phyloP scores from a whole-genome alignment of 1,140 invertebrate species.

The Eriosoma lanigerum region DNA sequence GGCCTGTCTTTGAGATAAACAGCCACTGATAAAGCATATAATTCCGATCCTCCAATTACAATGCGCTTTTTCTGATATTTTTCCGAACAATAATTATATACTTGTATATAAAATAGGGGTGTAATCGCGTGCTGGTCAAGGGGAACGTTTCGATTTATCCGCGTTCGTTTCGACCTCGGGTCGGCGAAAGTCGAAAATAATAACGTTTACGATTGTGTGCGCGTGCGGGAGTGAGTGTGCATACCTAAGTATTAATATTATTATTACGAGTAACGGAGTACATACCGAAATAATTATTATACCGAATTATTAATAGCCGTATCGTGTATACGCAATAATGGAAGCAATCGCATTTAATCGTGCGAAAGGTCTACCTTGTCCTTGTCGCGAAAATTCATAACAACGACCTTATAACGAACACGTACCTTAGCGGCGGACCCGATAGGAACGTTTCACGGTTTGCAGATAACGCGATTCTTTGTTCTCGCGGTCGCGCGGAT shows the following conservation, averaged over 20 bases:
- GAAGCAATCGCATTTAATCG: background rate
- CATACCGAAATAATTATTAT: constrained; percentile 20
- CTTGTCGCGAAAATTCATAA: background rate
- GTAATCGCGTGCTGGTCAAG: background rate
- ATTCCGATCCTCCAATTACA: too few relatives aligned
- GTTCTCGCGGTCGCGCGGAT: background rate
- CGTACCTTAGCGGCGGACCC: background rate
- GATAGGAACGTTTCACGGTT: constrained; percentile 31
- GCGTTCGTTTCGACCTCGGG: constrained; percentile 21
- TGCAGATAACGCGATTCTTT: constrained; percentile 5
- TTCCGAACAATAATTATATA: too few relatives aligned
- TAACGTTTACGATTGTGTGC: background rate
- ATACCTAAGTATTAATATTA: too few relatives aligned
- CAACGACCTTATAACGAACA: background rate
- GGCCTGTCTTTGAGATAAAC: too few relatives aligned
- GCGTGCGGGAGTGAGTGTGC: background rate
- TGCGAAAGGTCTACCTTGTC: constrained; percentile 39
- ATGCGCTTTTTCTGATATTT: too few relatives aligned
- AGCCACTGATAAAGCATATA: too few relatives aligned
- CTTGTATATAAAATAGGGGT: too few relatives aligned
- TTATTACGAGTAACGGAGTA: too few relatives aligned
- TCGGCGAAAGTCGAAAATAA: background rate
- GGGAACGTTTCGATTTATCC: background rate
- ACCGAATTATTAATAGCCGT: constrained; percentile 32
- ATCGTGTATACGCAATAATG: background rate